These are phyloP conservation scores for Camponotus floridanus DNA, from an alignment of 1,140 invertebrate genomes.

Conservation along the genomic window DNA sequence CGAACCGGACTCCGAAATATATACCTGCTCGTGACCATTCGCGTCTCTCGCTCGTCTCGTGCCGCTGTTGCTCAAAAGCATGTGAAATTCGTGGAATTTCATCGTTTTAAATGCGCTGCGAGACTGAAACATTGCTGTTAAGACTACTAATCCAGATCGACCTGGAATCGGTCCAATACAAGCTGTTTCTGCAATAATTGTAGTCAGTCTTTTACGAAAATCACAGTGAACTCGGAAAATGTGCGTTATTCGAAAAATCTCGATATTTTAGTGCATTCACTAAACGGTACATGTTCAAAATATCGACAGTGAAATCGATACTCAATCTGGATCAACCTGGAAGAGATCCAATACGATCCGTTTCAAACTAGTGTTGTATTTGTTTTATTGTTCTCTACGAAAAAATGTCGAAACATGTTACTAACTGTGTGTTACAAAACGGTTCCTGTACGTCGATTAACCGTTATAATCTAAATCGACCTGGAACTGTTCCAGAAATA, in stretches of 20 bases:
- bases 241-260: not conserved
- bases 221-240: not conserved
- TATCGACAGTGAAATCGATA: not conserved
- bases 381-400: conserved; percentile 9
- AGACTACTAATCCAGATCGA: not conserved
- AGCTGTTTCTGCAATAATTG: not conserved
- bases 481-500: conserved; percentile 31
- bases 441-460: conserved; percentile 23
- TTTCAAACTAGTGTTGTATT: not conserved
- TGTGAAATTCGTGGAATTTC: conserved; percentile 14
- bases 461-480: not conserved
- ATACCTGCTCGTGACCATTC: conserved; percentile 11
- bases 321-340: conserved; percentile 4
- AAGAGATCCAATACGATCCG: conserved; percentile 4
- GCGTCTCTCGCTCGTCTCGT: not conserved
- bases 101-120: conserved; percentile 5
- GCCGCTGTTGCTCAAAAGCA: not conserved
- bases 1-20: conserved; percentile 28
- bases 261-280: not conserved
- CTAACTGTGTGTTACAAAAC: not conserved
- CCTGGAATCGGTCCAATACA: conserved; percentile 31
- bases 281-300: not conserved
- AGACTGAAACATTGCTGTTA: not conserved
- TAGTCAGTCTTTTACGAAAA: not conserved
- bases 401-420: not conserved